Evolutionary conservation across 2,113 vertebrate species (phyloP).

Genomic region (Sialia sialis): DNA sequence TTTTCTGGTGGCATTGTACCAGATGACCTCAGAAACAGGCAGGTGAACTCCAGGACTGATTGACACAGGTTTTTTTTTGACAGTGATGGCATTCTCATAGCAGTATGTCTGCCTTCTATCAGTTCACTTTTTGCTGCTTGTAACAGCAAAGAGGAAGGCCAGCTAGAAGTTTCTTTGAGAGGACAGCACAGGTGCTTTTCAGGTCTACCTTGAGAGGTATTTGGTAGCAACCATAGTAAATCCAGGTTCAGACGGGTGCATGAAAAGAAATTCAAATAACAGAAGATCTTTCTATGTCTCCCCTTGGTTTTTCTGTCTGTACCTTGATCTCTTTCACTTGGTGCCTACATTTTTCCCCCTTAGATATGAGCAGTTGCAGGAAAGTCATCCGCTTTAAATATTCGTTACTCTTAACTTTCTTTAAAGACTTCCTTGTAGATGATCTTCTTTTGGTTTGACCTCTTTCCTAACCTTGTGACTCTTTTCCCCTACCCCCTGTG

Average conservation of each 20-base stretch:
- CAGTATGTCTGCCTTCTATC: not conserved
- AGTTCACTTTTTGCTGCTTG: not conserved
- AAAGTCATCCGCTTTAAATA: not conserved
- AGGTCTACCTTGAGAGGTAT: not conserved
- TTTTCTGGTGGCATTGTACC: not conserved
- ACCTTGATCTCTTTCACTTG: not conserved
- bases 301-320: not conserved
- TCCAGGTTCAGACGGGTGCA: not conserved
- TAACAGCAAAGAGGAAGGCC: not conserved
- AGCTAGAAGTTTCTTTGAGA: not conserved
- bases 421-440: constrained; percentile 16
- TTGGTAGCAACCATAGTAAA: not conserved
- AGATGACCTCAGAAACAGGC: not conserved
- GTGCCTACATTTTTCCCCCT: not conserved
- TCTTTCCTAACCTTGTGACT: constrained; percentile 11
- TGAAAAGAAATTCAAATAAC: not conserved
- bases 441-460: constrained; percentile 30
- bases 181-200: not conserved
- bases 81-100: not conserved
- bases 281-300: not conserved
- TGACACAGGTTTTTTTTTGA: not conserved
- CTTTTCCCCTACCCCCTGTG: not conserved
- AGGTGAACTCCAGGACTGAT: not conserved
- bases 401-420: constrained; percentile 27
- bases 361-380: not conserved